Evolutionary conservation across 1,140 invertebrate genomes (phyloP).

Genomic region (Drosophila lowei): DNA sequence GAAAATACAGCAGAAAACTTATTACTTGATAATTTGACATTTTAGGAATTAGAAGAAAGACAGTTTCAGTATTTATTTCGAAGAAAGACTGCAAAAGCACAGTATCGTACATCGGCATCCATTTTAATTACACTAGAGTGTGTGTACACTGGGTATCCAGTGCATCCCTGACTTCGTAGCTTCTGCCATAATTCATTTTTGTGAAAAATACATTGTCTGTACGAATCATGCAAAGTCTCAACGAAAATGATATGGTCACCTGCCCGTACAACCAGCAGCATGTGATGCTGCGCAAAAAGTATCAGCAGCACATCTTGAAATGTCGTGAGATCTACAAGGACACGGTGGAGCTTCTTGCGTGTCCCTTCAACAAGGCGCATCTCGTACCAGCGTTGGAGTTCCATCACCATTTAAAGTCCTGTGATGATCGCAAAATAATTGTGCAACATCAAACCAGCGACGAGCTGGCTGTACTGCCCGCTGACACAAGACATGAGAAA

Average conservation of each 20-base stretch:
- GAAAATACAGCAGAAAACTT: no score
- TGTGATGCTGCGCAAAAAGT: constrained; percentile 63
- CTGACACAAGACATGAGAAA: constrained; percentile 52
- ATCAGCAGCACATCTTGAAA: constrained; percentile 66
- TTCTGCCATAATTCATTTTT: no score
- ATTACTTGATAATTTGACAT: no score
- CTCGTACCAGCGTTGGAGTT: constrained; percentile 61
- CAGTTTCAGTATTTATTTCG: no score
- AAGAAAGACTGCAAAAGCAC: no score
- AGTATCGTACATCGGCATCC: no score
- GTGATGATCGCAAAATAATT: constrained; percentile 67
- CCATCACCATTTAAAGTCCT: constrained; percentile 50
- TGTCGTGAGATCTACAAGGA: constrained; percentile 60
- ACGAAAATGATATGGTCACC: constrained; percentile 50
- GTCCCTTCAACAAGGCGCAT: constrained; percentile 65
- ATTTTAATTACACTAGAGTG: no score
- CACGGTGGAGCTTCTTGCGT: constrained; percentile 53
- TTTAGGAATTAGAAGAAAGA: no score
- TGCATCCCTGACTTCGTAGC: no score
- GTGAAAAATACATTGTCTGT: no score
- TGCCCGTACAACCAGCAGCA: constrained; percentile 71
- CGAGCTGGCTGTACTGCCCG: constrained; percentile 26
- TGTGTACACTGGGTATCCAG: no score
- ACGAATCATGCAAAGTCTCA: constrained; percentile 15
- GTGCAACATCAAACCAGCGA: constrained; percentile 52